Conservation (phyloP, 2,113 vertebrate genomes). For the Origma solitaria region DNA sequence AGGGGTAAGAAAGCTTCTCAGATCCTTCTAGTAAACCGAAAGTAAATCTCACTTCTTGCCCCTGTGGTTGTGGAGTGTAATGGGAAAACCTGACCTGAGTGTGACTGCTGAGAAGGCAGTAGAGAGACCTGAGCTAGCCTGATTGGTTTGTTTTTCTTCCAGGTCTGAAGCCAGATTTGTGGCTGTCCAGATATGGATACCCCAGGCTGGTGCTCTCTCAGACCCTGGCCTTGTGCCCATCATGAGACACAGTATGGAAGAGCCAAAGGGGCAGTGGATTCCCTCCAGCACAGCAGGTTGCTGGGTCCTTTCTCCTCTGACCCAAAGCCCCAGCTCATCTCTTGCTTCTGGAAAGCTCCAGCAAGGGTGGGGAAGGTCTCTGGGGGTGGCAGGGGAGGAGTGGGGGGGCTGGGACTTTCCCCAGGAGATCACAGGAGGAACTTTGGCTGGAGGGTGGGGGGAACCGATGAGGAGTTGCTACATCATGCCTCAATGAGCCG, state of each 20-base stretch:
- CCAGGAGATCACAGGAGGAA: conserved; percentile 58
- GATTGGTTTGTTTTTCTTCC: not conserved
- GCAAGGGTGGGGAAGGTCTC: conserved; percentile 45
- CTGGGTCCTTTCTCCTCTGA: not conserved
- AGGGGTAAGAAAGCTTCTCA: not conserved
- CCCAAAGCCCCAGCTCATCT: not conserved
- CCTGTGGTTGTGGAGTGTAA: not conserved
- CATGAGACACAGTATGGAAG: not conserved
- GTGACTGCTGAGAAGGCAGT: not conserved
- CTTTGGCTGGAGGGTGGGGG: conserved; percentile 52
- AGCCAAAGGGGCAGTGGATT: not conserved
- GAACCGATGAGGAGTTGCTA: conserved; percentile 59
- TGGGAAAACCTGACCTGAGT: not conserved
- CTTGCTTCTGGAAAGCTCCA: conserved; percentile 45
- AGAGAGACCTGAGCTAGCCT: not conserved
- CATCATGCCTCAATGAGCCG: conserved; percentile 50
- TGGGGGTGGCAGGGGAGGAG: conserved; percentile 18
- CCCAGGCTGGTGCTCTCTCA: not conserved
- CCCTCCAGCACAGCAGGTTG: not conserved
- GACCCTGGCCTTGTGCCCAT: not conserved
- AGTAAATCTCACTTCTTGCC: not conserved
- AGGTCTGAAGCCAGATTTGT: not conserved
- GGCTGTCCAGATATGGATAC: not conserved
- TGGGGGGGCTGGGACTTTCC: conserved; percentile 50
- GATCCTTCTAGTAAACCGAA: not conserved